Base-by-base conservation (phyloP, 2,888 invertebrate species). In the Torymus texanus region DNA sequence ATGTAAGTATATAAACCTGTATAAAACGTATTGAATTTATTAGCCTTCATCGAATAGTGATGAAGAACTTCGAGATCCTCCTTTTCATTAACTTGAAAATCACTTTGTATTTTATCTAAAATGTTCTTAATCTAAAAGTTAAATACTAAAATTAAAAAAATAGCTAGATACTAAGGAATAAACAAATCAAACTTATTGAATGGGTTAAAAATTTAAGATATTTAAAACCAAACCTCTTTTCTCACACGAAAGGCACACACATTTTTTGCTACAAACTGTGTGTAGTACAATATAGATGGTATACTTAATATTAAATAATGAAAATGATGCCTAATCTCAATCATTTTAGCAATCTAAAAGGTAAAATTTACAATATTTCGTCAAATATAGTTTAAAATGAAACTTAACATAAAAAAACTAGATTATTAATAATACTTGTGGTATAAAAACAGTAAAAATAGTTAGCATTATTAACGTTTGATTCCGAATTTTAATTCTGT, bases 61-160 rank as follows among this genome's bases (percentile, higher is more conserved):
- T 68, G 29, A 18, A 81, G 66, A 62, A 78, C 21, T 41, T 75
- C 51, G 12, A 81, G 67, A 50, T 78, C 62, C 13, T 81, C 68
- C 51, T 14, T 51, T 59, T 77, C 55, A 51, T 53, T n/a, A 4
- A 2, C 0, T 21, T 56, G n/a, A 55, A 78, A 81, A 58, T 78
- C 75, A n/a, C 16, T 8, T 41, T 78, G 68, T 12, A 81, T 75
- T 53, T 65, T 77, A 16, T 81, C 78, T 16, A 81, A 53, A 14
- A 78, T 67, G 2, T 51, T 41, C 56, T 56, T 71, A 2, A 81
- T 77, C 80, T 81, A n/a, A 0, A 63, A 73, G 41, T 41, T 41
- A 8, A 41, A 41, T 41, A 41, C 41, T 41, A 41, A 41, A 41
- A 41, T 41, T 5, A 8, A 8, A 5, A 8, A 41, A 41, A 41